Evolutionary conservation across 2,888 invertebrate species (phyloP), one percentile per base, ranked within the genome.

Genomic region (Tenthredo scrophulariae): DNA sequence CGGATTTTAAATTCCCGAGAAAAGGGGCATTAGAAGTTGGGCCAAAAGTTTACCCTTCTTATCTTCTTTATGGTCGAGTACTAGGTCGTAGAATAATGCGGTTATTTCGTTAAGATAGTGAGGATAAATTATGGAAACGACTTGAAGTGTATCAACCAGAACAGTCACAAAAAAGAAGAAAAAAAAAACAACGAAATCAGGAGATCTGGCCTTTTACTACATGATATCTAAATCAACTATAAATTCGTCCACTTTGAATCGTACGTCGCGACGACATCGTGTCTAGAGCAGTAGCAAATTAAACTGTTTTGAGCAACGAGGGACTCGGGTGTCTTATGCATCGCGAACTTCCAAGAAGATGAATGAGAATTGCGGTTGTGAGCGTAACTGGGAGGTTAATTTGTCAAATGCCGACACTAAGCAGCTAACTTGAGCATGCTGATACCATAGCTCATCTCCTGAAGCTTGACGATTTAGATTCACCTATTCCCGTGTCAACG

Each of bases 331-430:
- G 79, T 80, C 58, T 40, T 40, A 26, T 33, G 62, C 40, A 80
- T 62, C 58, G 80, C 40, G 40, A 79, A 33, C 58, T 80, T 62
- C 13, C 80, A 10, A 37, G 62, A 40, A 80, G 80, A 80, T 58
- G 80, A 40, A 83, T 65, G 83, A 83, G 83, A 83, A 83, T 37
- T 46, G 46, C 67, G 83, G 70, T 83, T 46, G 46, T 50, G 43
- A 70, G 46, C 46, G 29, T 83, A 50, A 70, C 65, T 83, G 26
- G 83, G 29, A 37, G 83, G 83, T 83, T 67, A 90, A 91, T 91
- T 91, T 91, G 91, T 91, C 91, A 91, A 89, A 87, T 84, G 87
- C 85, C 87, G 90, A 90, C 90, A 88, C 89, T 89, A 89, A 90
- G 89, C 89, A 88, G 89, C 87, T 89, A 90, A 89, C 89, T 90